phyloP scores from a whole-genome alignment of 2,797 vertebrate species.

The Trachurus trachurus region DNA sequence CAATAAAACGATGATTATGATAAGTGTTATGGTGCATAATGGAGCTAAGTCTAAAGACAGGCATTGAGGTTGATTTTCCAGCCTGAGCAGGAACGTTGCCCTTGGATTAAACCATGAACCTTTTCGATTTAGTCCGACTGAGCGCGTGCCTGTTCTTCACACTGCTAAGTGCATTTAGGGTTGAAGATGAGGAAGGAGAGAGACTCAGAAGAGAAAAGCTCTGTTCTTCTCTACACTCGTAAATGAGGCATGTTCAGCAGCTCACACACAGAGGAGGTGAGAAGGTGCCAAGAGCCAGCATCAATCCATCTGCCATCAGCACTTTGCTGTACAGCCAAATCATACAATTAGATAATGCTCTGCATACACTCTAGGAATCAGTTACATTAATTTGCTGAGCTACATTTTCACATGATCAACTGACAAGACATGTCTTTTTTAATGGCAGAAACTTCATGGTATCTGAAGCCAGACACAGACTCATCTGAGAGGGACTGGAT shows the following conservation, averaged over 20 bases:
- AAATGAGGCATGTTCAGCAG: slow-evolving; percentile 55
- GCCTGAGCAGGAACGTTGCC: background rate
- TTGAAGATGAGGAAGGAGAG: slow-evolving; percentile 24
- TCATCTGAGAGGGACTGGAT: background rate
- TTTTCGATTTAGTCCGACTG: slow-evolving; percentile 1
- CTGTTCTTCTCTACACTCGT: slow-evolving; percentile 26
- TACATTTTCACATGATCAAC: slow-evolving; percentile 21
- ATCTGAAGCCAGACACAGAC: slow-evolving; percentile 12
- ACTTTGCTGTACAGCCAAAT: slow-evolving; percentile 58
- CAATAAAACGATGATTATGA: slow-evolving; percentile 3
- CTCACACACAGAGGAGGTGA: slow-evolving; percentile 37
- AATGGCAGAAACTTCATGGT: slow-evolving; percentile 25
- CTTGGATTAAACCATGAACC: slow-evolving; percentile 40
- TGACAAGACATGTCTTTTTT: slow-evolving; percentile 29
- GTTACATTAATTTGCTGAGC: slow-evolving; percentile 55
- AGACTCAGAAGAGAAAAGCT: slow-evolving; percentile 16
- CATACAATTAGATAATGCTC: slow-evolving; percentile 54
- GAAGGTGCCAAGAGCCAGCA: slow-evolving; percentile 67
- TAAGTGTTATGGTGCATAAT: background rate
- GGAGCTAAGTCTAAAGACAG: background rate
- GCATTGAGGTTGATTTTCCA: background rate
- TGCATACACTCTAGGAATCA: slow-evolving; percentile 36
- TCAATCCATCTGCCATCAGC: slow-evolving; percentile 75
- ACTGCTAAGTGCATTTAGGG: slow-evolving; percentile 11
- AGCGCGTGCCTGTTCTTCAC: background rate